Base-by-base conservation (phyloP, 2,888 invertebrate species). In the Cataglyphis rosenhaueri region DNA sequence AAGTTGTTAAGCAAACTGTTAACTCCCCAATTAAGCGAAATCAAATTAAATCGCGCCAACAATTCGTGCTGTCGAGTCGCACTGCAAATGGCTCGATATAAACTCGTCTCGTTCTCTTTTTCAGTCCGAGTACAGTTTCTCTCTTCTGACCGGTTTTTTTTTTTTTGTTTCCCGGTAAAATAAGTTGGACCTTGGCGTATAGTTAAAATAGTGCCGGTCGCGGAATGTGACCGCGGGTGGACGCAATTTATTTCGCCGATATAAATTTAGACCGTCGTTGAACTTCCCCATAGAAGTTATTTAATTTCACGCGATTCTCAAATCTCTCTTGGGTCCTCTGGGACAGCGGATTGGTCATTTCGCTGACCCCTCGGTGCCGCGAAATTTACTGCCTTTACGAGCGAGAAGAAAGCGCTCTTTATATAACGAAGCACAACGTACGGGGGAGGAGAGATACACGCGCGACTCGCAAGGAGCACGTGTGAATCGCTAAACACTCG, bases 221-320 rank as follows among this genome's bases (percentile, higher is more conserved):
- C 57, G 88, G 88, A 88, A 88, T 88, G 88, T 83, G 75, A 76
- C 74, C 64, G 25, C 71, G 71, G 85, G 85, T 85, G 84, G 81
- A 84, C 66, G 87, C 81, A 89, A 89, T 89, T 90, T 89, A 87
- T 86, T 79, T 89, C 87, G 84, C 71, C 82, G 66, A 81, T 87
- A 89, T 88, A 87, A 89, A 89, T 86, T 89, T 84, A 65, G 57
- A 75, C 87, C 85, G 86, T 82, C 89, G 88, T 87, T 87, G 86
- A 87, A 85, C 86, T 79, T 87, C 87, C 85, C 81, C 81, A 55
- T 87, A 84, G 84, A 88, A 88, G 88, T 88, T 88, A 88, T 88
- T 88, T 88, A 89, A 88, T 88, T 88, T 88, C 89, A 85, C 84
- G 85, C 87, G 82, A 87, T 88, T 89, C 88, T 89, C 89, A 89